Base-by-base conservation (phyloP, 1,140 invertebrate species). In the Grapholita molesta region DNA sequence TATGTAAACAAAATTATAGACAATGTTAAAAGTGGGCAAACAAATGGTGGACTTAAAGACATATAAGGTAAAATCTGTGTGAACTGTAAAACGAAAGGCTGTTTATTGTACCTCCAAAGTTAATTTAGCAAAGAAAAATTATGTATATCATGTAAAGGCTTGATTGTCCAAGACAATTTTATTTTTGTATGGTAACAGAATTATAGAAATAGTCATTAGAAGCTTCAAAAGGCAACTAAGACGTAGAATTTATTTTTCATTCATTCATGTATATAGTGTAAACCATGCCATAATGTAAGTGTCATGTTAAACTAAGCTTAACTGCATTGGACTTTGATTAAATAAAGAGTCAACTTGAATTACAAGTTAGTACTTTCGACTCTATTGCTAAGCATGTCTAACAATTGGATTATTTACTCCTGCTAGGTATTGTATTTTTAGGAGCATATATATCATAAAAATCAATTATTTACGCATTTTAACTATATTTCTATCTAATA, bases 21-120 rank as follows among this genome's bases (percentile, higher is more conserved):
- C 53, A 91, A 91, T 70, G 87, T 91, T 5, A 89, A 76, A 77
- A 30, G 80, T 35, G 89, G 89, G 12, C 81, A 89, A 67, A 83
- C 82, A 25, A 83, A 90, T 70, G 85, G 87, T 42, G 87, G 89
- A 35, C 70, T 89, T 28, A 82, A 79, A 68, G 86, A 89, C 67
- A 76, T 91, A 66, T 88, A 85, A 72, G 82, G 70, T 42, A 70
- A 65, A 77, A 71, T 53, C 12, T 71, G 81, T 78, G 78, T 82
- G 75, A 82, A 82, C 81, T 83, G 70, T 79, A 77, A 80, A 91
- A 89, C 89, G 80, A 89, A 91, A 91, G 89, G 89, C 89, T 91
- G 89, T 91, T 87, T 79, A 82, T 85, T 88, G 89, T 91, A 91
- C 89, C 89, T 91, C 89, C 89, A 91, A 91, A 89, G 87, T 88